These are phyloP conservation scores for Polyploca ridens DNA, from an alignment of 2,888 invertebrate species.

Conservation along the genomic window DNA sequence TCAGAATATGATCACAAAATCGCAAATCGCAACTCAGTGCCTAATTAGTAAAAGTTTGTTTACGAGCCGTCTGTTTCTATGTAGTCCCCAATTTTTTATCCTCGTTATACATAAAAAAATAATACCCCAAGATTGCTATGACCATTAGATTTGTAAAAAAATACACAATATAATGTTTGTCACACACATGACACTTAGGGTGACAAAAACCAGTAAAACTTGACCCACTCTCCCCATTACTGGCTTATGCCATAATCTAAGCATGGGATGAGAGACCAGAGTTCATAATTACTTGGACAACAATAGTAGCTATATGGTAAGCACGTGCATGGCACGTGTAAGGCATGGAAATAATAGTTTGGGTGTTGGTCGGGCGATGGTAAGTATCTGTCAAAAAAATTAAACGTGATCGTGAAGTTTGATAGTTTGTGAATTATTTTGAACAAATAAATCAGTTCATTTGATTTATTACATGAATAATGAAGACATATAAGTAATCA, in stretches of 20 bases:
- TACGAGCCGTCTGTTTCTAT: too few relatives aligned
- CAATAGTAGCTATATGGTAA: slow-evolving; percentile 37
- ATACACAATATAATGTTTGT: slow-evolving; percentile 18
- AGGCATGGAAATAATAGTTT: slow-evolving; percentile 40
- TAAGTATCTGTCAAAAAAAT: slow-evolving; percentile 18
- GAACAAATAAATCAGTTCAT: background rate
- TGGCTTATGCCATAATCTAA: slow-evolving; percentile 25
- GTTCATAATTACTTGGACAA: slow-evolving; percentile 34
- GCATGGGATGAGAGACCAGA: slow-evolving; percentile 24
- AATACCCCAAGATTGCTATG: slow-evolving; percentile 19
- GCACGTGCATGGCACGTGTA: slow-evolving; percentile 47
- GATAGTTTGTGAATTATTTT: slow-evolving; percentile 1
- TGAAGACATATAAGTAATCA: too few relatives aligned
- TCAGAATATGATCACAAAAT: too few relatives aligned
- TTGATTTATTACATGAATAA: too few relatives aligned
- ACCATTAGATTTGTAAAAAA: slow-evolving; percentile 25
- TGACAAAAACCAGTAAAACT: slow-evolving; percentile 21
- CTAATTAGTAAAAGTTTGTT: too few relatives aligned
- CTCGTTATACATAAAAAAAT: background rate
- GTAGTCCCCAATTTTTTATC: background rate
- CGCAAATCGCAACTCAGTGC: too few relatives aligned
- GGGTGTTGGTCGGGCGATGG: slow-evolving; percentile 12
- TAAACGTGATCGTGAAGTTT: slow-evolving; percentile 11
- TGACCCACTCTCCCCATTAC: slow-evolving; percentile 19
- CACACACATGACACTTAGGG: slow-evolving; percentile 32